These are phyloP conservation scores for Labeo calbasu DNA, from an alignment of 2,797 vertebrate genomes.

Conservation along the genomic window DNA sequence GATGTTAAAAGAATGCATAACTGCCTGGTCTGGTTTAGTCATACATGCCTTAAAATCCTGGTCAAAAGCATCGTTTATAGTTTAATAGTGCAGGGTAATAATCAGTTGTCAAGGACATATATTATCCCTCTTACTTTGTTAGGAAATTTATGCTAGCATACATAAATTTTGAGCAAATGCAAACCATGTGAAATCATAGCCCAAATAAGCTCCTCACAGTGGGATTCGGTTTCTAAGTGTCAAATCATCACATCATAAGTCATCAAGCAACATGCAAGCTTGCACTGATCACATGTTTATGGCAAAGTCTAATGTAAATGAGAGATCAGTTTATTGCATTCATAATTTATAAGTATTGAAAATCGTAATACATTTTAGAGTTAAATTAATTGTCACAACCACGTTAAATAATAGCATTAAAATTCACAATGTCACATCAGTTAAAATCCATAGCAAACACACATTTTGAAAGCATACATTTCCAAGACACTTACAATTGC, in stretches of 20 bases:
- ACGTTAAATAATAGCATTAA: not conserved
- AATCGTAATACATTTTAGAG: not conserved
- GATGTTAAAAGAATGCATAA: not conserved
- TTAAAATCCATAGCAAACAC: not conserved
- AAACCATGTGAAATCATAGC: constrained; percentile 28
- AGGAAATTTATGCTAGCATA: not conserved
- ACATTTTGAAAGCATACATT: not conserved
- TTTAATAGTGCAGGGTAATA: not conserved
- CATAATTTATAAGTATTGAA: not conserved
- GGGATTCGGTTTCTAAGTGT: constrained; percentile 48
- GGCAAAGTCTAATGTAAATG: not conserved
- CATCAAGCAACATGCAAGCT: constrained; percentile 4
- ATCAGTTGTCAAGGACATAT: not conserved
- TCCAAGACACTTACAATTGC: constrained; percentile 3
- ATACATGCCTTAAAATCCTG: not conserved
- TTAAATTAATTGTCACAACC: not conserved
- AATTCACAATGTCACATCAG: not conserved
- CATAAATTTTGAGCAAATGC: not conserved
- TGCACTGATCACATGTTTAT: constrained; percentile 10
- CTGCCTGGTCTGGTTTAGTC: not conserved
- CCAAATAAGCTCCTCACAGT: not conserved
- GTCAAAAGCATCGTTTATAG: not conserved
- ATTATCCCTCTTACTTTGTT: not conserved
- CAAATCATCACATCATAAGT: constrained; percentile 48
- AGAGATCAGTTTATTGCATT: constrained; percentile 2